Evolutionary conservation across 2,797 vertebrate species (phyloP).

Genomic region (Clarias fuscus): DNA sequence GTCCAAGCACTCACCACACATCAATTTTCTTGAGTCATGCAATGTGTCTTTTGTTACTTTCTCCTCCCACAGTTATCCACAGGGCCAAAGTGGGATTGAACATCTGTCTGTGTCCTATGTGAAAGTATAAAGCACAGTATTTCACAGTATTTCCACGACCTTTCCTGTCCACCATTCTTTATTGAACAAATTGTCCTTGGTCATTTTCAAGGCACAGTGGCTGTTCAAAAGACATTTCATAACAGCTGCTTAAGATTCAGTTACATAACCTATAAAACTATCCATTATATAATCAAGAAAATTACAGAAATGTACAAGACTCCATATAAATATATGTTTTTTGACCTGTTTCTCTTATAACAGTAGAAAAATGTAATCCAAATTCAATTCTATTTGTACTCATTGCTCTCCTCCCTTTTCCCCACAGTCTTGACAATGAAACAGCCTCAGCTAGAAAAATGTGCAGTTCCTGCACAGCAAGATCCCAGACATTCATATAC

Average conservation of each 20-base stretch:
- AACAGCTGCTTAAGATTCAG: slow-evolving; percentile 55
- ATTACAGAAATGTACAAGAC: slow-evolving; percentile 29
- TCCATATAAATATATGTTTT: slow-evolving; percentile 35
- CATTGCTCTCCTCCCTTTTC: slow-evolving; percentile 52
- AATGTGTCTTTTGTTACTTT: neutral
- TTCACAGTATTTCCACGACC: neutral
- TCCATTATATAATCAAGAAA: slow-evolving; percentile 51
- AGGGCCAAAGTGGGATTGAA: slow-evolving; percentile 24
- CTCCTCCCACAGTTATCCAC: neutral
- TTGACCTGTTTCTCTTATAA: slow-evolving; percentile 11
- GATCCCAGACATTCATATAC: slow-evolving; percentile 43
- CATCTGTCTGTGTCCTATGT: slow-evolving; percentile 1
- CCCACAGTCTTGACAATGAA: slow-evolving; percentile 82
- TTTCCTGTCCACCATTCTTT: slow-evolving; percentile 33
- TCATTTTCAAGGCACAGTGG: slow-evolving; percentile 52
- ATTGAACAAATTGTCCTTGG: slow-evolving; percentile 58
- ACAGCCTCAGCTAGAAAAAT: slow-evolving; percentile 81
- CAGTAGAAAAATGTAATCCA: neutral
- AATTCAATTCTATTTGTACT: slow-evolving; percentile 18
- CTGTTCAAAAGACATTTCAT: slow-evolving; percentile 53
- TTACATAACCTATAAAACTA: slow-evolving; percentile 52
- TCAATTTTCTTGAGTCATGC: slow-evolving; percentile 2
- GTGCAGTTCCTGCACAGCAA: slow-evolving; percentile 65
- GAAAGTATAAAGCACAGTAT: slow-evolving; percentile 26
- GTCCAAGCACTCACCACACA: neutral